A percentile compares a stretch with the other conserved stretches of the same genome.
Evolutionary conservation across 2,888 invertebrate species (phyloP).

Genomic region (Schizaphis graminum): DNA sequence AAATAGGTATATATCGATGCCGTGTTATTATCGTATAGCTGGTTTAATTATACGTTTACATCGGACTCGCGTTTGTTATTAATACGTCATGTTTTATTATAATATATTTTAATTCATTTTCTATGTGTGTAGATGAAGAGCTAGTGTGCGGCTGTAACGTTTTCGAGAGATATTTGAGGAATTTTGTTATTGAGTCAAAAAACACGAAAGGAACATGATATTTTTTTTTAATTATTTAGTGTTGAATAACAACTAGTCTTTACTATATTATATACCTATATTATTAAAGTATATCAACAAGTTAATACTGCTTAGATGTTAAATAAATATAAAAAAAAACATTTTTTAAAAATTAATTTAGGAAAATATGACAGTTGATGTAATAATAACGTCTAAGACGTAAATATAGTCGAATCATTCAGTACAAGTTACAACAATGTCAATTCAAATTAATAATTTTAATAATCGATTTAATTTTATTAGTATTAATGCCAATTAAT

Average conservation of each 20-base stretch:
- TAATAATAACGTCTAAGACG: not conserved
- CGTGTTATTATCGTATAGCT: not conserved
- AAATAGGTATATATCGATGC: not conserved
- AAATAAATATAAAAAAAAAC: not conserved
- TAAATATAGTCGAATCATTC: not conserved
- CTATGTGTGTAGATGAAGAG: not conserved
- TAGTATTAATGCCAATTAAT: not conserved
- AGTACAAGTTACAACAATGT: not conserved
- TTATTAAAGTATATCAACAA: not conserved
- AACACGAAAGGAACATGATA: not conserved
- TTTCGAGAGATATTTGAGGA: not conserved
- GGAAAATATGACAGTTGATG: not conserved
- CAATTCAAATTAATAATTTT: not conserved
- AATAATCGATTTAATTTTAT: not conserved
- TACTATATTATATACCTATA: not conserved
- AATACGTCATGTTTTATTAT: not conserved
- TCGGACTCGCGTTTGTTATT: not conserved
- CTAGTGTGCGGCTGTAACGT: not conserved
- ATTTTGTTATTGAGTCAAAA: constrained; percentile 4
- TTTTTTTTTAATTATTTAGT: not conserved
- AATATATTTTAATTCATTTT: constrained; percentile 11
- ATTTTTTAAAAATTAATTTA: not conserved
- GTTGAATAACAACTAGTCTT: not conserved
- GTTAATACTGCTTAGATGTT: not conserved
- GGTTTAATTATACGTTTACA: not conserved